Evolutionary conservation across 2,797 vertebrate species (phyloP).

Genomic region (Smutsia gigantea): DNA sequence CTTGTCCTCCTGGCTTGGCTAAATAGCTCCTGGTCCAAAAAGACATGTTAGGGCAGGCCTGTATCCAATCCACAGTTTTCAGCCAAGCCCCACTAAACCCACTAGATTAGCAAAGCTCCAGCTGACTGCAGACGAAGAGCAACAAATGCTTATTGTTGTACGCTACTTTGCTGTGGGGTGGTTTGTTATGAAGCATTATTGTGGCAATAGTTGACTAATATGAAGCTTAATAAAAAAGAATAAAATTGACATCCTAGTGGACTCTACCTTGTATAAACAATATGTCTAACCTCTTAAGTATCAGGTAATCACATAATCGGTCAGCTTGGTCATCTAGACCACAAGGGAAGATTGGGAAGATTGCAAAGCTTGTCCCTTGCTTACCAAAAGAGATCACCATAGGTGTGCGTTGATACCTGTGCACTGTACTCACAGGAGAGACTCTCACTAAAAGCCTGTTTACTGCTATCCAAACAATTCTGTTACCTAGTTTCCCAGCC

Average conservation of each 20-base stretch:
- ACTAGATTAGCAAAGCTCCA: not conserved
- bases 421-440: not conserved
- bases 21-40: not conserved
- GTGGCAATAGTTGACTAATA: not conserved
- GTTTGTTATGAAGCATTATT: not conserved
- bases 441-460: not conserved
- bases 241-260: not conserved
- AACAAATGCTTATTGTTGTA: not conserved
- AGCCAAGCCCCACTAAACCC: not conserved
- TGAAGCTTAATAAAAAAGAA: not conserved
- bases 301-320: not conserved
- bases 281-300: not conserved
- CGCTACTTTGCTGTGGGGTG: not conserved
- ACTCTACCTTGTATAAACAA: not conserved
- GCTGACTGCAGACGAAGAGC: not conserved
- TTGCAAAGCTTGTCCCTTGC: not conserved
- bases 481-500: constrained; percentile 13
- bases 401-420: not conserved
- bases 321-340: not conserved
- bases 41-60: not conserved
- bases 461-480: not conserved
- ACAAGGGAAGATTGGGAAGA: not conserved
- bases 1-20: not conserved
- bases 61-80: not conserved
- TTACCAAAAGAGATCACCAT: not conserved